Base-by-base conservation (phyloP, 2,113 vertebrate species). In the Nycticryphes semicollaris region DNA sequence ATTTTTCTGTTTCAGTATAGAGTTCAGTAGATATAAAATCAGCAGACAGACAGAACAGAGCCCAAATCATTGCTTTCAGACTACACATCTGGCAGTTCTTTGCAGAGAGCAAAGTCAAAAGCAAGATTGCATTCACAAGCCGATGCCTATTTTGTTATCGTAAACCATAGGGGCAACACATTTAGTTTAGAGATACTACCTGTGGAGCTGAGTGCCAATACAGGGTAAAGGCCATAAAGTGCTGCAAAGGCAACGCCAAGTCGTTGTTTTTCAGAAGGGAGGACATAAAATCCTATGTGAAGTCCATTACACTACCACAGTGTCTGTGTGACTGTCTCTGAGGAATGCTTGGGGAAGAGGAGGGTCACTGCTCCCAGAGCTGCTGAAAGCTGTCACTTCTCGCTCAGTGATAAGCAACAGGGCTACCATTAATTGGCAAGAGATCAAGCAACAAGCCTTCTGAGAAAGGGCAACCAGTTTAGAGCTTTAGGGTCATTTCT, bases 301-400 rank as follows among this genome's bases (percentile, higher is more conserved):
- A 80, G n/a, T 20, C 56, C 35, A 11, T 45, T 41, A 21, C 0
- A 1, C 14, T 23, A 9, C 43, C 1, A 0, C 0, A 8, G 13
- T 7, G 12, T 18, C 47, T 63, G 21, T 7, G 2, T 12, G 7
- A 14, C 41, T 56, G 5, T 43, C 33, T 73, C 33, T 14, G 50
- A 77, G 28, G 39, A 75, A 37, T 7, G 8, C 33, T 82, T 47
- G 24, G 62, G 73, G 78, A 89, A 89, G 48, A 74, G 30, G 30
- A 85, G 41, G 37, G 13, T 66, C 57, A 53, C 2, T 0, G 1
- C 25, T 51, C 18, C 41, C 66, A 35, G 66, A 60, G n/a, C 33
- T 53, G 50, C 73, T 70, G 66, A 50, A 74, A 20, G 56, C 73
- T 82, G 62, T 23, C 67, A 8, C 43, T 82, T 82, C 30, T 87